Percentiles rank a stretch among this genome's conserved stretches.
phyloP scores from a whole-genome alignment of 1,140 invertebrate species.

The Cherax destructor region DNA sequence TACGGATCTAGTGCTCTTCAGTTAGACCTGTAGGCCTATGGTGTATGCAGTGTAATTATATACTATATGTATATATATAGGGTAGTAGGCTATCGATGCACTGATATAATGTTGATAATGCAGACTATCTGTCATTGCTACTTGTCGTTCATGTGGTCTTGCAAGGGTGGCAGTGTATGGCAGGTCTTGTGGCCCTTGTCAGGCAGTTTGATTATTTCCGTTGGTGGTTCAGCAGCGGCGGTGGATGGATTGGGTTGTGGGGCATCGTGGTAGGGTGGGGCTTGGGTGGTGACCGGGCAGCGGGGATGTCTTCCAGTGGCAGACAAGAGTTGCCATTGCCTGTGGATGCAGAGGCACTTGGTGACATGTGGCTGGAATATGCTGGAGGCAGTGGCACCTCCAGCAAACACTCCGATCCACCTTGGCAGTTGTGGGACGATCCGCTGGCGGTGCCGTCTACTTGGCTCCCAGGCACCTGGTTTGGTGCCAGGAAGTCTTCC shows the following conservation, averaged over 20 bases:
- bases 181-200: neutral
- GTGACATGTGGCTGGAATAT: constrained; percentile 43
- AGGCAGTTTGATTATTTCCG: neutral
- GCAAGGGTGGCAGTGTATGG: neutral
- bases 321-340: neutral
- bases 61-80: no score
- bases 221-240: neutral
- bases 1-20: no score
- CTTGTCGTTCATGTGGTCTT: no score
- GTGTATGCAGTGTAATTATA: no score
- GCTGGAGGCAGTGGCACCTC: constrained; percentile 25
- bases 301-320: neutral
- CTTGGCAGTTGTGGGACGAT: no score
- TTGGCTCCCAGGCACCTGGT: constrained; percentile 49
- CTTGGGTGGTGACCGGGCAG: neutral
- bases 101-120: no score
- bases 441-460: neutral
- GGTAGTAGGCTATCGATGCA: no score
- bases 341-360: constrained; percentile 33
- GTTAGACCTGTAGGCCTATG: no score
- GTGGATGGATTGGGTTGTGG: neutral
- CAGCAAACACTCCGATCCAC: no score
- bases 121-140: no score
- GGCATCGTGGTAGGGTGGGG: neutral
- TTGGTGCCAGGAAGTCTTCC: constrained; percentile 44